Percentiles rank a stretch among this genome's conserved stretches.
Conservation (phyloP, 2,113 vertebrate genomes). For the Myrmecobius fasciatus region DNA sequence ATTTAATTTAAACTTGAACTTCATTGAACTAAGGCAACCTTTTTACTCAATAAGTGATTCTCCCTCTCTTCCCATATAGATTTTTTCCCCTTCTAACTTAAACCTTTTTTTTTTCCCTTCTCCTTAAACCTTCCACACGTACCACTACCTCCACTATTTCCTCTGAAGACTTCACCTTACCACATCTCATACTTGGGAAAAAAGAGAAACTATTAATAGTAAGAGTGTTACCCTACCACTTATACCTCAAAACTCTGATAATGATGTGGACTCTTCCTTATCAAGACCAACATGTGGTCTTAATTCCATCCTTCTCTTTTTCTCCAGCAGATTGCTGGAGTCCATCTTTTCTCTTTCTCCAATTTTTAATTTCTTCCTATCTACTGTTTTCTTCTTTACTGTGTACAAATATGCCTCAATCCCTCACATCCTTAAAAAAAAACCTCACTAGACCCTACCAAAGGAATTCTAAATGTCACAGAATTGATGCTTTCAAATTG, state of each 20-base stretch:
- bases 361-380: neutral
- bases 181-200: neutral
- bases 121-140: neutral
- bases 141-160: neutral
- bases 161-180: neutral
- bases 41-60: neutral
- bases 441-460: neutral
- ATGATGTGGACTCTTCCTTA: neutral
- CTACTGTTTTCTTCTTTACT: neutral
- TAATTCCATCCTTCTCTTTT: neutral
- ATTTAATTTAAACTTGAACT: neutral
- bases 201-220: too few relatives aligned
- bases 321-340: neutral
- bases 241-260: neutral
- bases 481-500: neutral
- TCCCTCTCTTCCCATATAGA: neutral
- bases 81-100: neutral
- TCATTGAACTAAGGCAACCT: neutral
- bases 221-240: neutral
- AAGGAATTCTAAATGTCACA: neutral
- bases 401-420: neutral
- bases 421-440: neutral
- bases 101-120: neutral
- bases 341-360: neutral
- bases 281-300: neutral